A percentile compares a stretch with the other conserved stretches of the same genome.
These are phyloP conservation scores for Sthenelais limicola DNA, from an alignment of 2,888 invertebrate genomes.

Conservation along the genomic window DNA sequence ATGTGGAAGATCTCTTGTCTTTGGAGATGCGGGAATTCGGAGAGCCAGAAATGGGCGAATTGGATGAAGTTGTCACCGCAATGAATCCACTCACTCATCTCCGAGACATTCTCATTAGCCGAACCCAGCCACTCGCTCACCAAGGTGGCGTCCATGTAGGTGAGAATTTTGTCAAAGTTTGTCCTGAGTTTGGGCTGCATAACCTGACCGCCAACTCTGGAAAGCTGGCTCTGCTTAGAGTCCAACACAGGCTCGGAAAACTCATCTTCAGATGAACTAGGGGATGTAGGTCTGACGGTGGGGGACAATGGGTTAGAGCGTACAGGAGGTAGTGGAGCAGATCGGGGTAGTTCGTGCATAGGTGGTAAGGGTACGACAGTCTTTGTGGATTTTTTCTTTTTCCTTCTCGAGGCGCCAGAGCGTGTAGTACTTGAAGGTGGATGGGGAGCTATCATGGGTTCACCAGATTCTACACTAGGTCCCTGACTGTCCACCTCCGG, in stretches of 20 bases:
- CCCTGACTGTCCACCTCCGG: slow-evolving; percentile 42
- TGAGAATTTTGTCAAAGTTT: slow-evolving; percentile 68
- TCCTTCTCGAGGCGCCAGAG: slow-evolving; percentile 45
- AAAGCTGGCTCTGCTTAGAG: too few species aligned
- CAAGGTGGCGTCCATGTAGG: slow-evolving; percentile 67
- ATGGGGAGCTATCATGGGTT: not conserved
- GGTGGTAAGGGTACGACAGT: slow-evolving; percentile 1
- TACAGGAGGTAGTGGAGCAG: slow-evolving; percentile 22
- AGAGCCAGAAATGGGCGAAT: slow-evolving; percentile 71
- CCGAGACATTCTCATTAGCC: slow-evolving; percentile 62
- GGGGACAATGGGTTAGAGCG: not conserved
- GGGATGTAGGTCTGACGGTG: not conserved
- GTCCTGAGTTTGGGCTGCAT: slow-evolving; percentile 46
- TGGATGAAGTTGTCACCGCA: slow-evolving; percentile 66
- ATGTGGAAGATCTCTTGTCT: slow-evolving; percentile 67
- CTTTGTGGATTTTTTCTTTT: slow-evolving; percentile 51
- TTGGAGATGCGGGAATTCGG: slow-evolving; percentile 64
- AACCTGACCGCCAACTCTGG: not conserved
- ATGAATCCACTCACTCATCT: slow-evolving; percentile 61
- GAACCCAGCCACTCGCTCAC: slow-evolving; percentile 66
- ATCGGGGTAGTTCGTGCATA: slow-evolving; percentile 23
- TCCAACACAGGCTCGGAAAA: not conserved
- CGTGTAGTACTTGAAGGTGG: not conserved
- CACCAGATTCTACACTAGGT: not conserved
- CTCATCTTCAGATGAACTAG: slow-evolving; percentile 30